Base-by-base conservation (phyloP, 2,113 vertebrate species). In the Pedetes capensis region DNA sequence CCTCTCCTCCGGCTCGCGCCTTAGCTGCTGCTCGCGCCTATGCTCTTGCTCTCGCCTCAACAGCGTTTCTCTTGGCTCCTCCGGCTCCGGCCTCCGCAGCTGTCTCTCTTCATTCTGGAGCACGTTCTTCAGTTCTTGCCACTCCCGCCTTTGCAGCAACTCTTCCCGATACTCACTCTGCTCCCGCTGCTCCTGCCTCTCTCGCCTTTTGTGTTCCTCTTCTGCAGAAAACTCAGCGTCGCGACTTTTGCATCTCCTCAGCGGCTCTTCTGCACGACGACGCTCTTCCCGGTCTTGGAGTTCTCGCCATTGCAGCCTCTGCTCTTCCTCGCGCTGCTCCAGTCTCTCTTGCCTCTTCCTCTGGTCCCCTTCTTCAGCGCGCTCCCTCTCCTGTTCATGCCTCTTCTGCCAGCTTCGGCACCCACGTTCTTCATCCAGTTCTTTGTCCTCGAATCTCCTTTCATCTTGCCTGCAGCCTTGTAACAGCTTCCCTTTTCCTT, bases 251-350 rank as follows among this genome's bases (percentile, higher is more conserved):
- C 18, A 34, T 76, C 53, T 44, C 64, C 51, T 80, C 91, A 42
- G 59, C 32, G 34, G 1, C 17, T 92, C 75, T 51, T 80, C 7
- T 3, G 64, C 97, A 49, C 96, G 92, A 0, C 0, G 80, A 18
- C n/a, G 66, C 55, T 63, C 94, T 6, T 74, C 37, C 0, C 18
- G 37, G 6, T 47, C 71, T 0, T 13, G n/a, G 8, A 44, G 0
- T 37, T 96, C 95, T 2, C 75, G 96, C n/a, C 32, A 94, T 71
- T 96, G 97, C 91, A 68, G 81, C 32, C 96, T 79, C 64, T 34
- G 37, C 0, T 95, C 95, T 8, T 61, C 5, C 0, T 79, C 55
- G 2, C 18, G n/a, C 57, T 37, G 44, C 32, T 74, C 64, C 3
- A 14, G 63, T 22, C 69, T 64, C 84, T 89, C 71, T 2, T 44